A percentile compares a stretch with the other conserved stretches of the same genome.
Evolutionary conservation across 2,888 invertebrate species (phyloP).

Genomic region (Scaptomyza parva): DNA sequence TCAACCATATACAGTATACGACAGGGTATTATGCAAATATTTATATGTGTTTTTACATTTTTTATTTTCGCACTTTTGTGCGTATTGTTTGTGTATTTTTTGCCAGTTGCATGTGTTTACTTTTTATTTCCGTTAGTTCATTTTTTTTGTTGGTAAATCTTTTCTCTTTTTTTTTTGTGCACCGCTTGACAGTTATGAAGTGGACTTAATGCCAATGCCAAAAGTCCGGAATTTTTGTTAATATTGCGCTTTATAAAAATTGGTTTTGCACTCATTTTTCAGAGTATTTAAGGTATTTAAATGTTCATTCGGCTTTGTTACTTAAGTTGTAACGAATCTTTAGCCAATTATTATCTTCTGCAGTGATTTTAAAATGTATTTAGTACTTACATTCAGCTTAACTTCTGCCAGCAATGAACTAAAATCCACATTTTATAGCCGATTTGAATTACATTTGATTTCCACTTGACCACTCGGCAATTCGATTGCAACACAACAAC

Average conservation of each 20-base stretch:
- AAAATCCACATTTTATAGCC: slow-evolving; percentile 17
- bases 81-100: slow-evolving; percentile 31
- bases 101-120: slow-evolving; percentile 17
- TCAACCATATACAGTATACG: slow-evolving; percentile 34
- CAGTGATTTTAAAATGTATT: neutral
- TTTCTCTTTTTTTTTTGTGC: slow-evolving; percentile 17
- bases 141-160: slow-evolving; percentile 17
- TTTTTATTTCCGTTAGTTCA: slow-evolving; percentile 13
- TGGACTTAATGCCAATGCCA: slow-evolving; percentile 56
- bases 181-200: slow-evolving; percentile 51
- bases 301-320: neutral
- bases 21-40: slow-evolving; percentile 57
- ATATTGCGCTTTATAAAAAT: slow-evolving; percentile 31
- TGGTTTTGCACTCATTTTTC: slow-evolving; percentile 48
- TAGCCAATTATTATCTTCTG: slow-evolving; percentile 7
- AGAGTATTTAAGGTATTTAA: slow-evolving; percentile 10
- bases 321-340: too few relatives aligned
- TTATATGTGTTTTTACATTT: slow-evolving; percentile 2
- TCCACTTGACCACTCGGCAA: slow-evolving; percentile 34
- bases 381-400: slow-evolving; percentile 10
- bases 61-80: slow-evolving; percentile 23
- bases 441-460: slow-evolving; percentile 55
- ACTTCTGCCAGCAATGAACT: slow-evolving; percentile 12
- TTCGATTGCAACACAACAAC: slow-evolving; percentile 3
- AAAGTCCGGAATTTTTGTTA: slow-evolving; percentile 23